These are phyloP conservation scores for Anguilla obscura DNA, from an alignment of 2,797 vertebrate species.

Conservation along the genomic window DNA sequence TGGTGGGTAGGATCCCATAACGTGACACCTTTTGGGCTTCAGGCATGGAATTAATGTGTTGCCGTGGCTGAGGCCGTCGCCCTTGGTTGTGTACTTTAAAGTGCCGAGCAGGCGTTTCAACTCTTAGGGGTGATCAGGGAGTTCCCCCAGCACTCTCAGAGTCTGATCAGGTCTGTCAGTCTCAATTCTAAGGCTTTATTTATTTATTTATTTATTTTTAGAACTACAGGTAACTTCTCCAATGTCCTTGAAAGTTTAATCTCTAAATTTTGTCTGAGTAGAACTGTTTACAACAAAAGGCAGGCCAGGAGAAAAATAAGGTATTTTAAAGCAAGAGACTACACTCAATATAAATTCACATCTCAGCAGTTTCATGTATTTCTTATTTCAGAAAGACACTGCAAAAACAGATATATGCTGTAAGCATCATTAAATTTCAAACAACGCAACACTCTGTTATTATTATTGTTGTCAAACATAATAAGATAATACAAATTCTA, in stretches of 20 bases:
- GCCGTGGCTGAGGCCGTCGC: neutral
- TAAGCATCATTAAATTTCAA: too few species aligned
- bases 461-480: too few species aligned
- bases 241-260: neutral
- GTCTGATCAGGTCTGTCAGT: neutral
- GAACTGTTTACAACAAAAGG: neutral
- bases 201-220: too few species aligned
- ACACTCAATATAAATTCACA: neutral
- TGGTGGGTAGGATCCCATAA: neutral
- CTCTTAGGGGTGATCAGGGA: neutral
- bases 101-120: conserved; percentile 1
- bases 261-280: neutral
- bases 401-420: too few species aligned
- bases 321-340: neutral
- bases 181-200: neutral
- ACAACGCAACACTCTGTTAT: too few species aligned
- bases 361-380: neutral
- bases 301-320: neutral
- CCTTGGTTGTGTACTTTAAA: neutral
- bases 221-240: neutral
- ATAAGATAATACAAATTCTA: too few species aligned
- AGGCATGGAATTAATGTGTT: neutral
- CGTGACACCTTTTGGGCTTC: neutral
- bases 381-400: neutral
- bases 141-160: neutral